Evolutionary conservation across 2,113 vertebrate species (phyloP).

Genomic region (Gymnorhina tibicen): DNA sequence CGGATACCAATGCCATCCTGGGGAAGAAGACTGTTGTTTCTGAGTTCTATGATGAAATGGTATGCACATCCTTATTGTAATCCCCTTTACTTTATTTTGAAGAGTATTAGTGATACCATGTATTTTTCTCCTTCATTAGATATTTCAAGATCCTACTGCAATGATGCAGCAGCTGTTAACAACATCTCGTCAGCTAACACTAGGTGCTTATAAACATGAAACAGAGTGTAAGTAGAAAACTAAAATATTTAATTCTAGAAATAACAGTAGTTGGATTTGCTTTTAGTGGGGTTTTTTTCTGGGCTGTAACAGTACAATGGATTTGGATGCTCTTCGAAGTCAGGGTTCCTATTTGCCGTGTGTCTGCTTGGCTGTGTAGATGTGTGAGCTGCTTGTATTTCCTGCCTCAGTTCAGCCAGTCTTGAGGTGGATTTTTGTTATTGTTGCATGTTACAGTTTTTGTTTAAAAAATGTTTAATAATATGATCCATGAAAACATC

Average conservation of each 20-base stretch:
- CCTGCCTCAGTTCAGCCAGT: not conserved
- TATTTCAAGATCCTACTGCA: conserved; percentile 98
- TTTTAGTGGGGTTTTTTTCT: not conserved
- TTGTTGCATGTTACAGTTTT: not conserved
- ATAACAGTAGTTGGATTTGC: not conserved
- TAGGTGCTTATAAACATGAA: conserved; percentile 97
- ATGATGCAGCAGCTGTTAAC: conserved; percentile 99
- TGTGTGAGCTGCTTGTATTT: not conserved
- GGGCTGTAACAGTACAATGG: not conserved
- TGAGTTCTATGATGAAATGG: conserved; percentile 99
- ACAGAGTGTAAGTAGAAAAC: conserved; percentile 89
- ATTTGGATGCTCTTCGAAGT: not conserved
- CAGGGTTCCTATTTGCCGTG: not conserved
- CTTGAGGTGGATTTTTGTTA: not conserved
- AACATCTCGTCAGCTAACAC: conserved; percentile 91
- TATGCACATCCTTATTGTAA: conserved; percentile 50
- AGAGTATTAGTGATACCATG: not conserved
- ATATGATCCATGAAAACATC: not conserved
- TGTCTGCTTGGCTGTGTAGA: not conserved
- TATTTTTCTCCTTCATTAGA: conserved; percentile 70
- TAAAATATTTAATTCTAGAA: not conserved
- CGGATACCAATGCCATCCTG: conserved; percentile 95
- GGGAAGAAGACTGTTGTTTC: conserved; percentile 97
- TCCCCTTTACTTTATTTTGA: not conserved
- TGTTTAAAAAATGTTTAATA: not conserved